phyloP scores from a whole-genome alignment of 2,113 vertebrate species.

The Varanus komodoensis region DNA sequence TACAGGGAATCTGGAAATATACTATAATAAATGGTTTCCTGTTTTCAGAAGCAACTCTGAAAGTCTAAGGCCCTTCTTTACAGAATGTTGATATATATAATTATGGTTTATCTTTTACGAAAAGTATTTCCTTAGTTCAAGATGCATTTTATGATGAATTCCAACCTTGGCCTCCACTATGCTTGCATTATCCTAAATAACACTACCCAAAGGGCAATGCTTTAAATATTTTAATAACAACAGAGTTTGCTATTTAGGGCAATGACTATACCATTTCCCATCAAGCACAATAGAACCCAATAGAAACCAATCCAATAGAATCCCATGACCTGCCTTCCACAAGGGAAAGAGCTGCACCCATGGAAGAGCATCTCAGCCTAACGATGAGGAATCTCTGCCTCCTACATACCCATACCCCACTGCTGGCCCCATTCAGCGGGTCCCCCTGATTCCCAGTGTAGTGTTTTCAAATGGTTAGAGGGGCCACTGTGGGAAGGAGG shows the following conservation, averaged over 20 bases:
- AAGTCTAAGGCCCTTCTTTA: slow-evolving; percentile 44
- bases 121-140: not conserved
- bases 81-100: slow-evolving; percentile 23
- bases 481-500: too few species aligned
- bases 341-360: too few species aligned
- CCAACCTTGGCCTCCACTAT: not conserved
- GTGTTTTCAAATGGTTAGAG: too few species aligned
- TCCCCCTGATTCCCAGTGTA: too few species aligned
- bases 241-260: not conserved
- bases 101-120: slow-evolving; percentile 46
- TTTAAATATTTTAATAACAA: not conserved
- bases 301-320: too few species aligned
- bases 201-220: not conserved
- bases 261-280: not conserved
- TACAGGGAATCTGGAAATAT: slow-evolving; percentile 46
- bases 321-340: too few species aligned
- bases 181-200: not conserved
- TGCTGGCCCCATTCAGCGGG: too few species aligned
- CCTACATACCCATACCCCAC: too few species aligned
- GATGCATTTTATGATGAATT: not conserved
- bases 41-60: slow-evolving; percentile 59
- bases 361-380: too few species aligned
- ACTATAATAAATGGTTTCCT: slow-evolving; percentile 43
- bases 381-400: too few species aligned
- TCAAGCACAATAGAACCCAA: not conserved